A percentile compares a stretch with the other conserved stretches of the same genome.
phyloP scores from a whole-genome alignment of 2,888 invertebrate species.

The Synanthedon tipuliformis region DNA sequence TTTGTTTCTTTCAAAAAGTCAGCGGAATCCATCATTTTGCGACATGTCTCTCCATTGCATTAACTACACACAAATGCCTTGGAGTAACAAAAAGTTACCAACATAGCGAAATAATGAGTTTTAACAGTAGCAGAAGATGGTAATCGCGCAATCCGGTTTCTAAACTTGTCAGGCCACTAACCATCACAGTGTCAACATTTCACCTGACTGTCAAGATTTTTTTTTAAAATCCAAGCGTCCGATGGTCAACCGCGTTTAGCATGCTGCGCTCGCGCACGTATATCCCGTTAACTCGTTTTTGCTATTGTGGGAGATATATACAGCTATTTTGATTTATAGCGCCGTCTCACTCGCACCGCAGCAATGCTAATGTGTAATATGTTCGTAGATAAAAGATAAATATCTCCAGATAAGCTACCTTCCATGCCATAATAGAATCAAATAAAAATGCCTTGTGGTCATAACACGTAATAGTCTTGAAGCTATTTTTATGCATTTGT shows the following conservation, averaged over 20 bases:
- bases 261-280: constrained; percentile 12
- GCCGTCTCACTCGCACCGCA: constrained; percentile 4
- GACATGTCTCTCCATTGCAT: neutral
- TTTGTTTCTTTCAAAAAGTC: too few relatives aligned
- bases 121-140: neutral
- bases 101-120: too few relatives aligned
- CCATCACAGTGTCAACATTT: too few relatives aligned
- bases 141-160: neutral
- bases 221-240: neutral
- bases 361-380: neutral
- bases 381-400: neutral
- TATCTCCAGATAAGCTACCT: neutral
- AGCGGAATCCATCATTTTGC: too few relatives aligned
- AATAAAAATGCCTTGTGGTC: too few relatives aligned
- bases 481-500: too few relatives aligned
- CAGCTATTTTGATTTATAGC: constrained; percentile 10
- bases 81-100: too few relatives aligned
- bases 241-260: constrained; percentile 3
- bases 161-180: neutral
- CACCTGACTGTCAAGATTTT: neutral
- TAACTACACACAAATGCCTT: too few relatives aligned
- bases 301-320: constrained; percentile 8
- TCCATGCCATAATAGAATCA: too few relatives aligned
- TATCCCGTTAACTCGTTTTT: constrained; percentile 21
- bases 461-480: too few relatives aligned